Evolutionary conservation across 2,797 vertebrate species (phyloP).

Genomic region (Labroides dimidiatus): DNA sequence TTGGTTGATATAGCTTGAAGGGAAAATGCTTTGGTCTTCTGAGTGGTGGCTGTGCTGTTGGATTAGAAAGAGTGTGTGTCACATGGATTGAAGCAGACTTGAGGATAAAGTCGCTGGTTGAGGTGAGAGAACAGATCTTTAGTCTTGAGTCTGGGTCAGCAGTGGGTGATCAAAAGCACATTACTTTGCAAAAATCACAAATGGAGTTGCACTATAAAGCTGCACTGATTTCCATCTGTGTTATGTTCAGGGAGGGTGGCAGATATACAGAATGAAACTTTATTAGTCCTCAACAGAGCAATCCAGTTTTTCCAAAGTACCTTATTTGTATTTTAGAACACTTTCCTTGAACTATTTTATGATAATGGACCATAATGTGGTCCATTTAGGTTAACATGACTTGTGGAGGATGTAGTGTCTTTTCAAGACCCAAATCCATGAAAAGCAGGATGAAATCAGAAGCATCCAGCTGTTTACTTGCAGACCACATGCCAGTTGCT

Average conservation of each 20-base stretch:
- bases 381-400: no score
- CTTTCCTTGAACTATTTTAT: neutral
- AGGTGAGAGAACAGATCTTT: constrained; percentile 41
- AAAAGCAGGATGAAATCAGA: no score
- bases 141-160: constrained; percentile 7
- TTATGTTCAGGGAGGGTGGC: constrained; percentile 13
- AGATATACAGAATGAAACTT: neutral
- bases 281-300: neutral
- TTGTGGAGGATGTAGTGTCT: no score
- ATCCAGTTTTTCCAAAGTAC: no score
- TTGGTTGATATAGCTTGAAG: constrained; percentile 57
- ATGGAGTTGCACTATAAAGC: constrained; percentile 20
- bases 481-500: no score
- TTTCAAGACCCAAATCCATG: no score
- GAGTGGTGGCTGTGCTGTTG: constrained; percentile 17
- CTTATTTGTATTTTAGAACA: neutral
- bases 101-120: constrained; percentile 26
- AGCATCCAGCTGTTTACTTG: no score
- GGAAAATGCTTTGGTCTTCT: constrained; percentile 64
- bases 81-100: constrained; percentile 27
- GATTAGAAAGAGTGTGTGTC: constrained; percentile 40
- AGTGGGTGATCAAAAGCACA: constrained; percentile 6
- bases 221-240: constrained; percentile 3
- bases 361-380: no score
- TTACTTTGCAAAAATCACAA: constrained; percentile 16